Conservation (phyloP, 2,888 invertebrate genomes). For the Scrobipalpa costella region DNA sequence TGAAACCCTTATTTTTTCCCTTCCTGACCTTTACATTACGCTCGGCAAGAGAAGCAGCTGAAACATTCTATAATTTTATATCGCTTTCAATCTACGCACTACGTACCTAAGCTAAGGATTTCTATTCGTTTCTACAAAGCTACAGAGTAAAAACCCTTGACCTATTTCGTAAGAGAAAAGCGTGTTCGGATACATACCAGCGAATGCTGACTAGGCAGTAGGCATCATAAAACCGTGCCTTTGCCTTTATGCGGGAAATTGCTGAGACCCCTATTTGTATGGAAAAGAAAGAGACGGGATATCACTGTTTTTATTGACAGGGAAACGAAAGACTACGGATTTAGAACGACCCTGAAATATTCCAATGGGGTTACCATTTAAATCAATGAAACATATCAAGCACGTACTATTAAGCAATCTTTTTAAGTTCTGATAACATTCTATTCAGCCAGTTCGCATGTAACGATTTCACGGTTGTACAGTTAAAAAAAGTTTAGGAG, state of each 20-base stretch:
- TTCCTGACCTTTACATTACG: too few species aligned
- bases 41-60: too few species aligned
- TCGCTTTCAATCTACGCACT: too few species aligned
- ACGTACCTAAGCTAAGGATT: too few species aligned
- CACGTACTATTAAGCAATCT: neutral
- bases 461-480: conserved; percentile 11
- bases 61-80: too few species aligned
- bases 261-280: conserved; percentile 6
- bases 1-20: too few species aligned
- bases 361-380: too few species aligned
- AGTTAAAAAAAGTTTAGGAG: conserved; percentile 8
- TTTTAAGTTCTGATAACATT: neutral
- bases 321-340: neutral
- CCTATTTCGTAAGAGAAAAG: neutral
- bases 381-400: too few species aligned
- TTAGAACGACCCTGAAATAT: neutral
- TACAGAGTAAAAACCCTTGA: conserved; percentile 2
- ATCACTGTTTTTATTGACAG: conserved; percentile 7
- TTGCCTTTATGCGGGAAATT: conserved; percentile 3
- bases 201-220: conserved; percentile 4
- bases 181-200: neutral
- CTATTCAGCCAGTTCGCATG: conserved; percentile 12
- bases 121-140: too few species aligned
- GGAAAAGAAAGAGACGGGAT: neutral
- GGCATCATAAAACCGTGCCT: conserved; percentile 6